Conservation (phyloP, 2,797 vertebrate genomes). For the Avahi laniger region DNA sequence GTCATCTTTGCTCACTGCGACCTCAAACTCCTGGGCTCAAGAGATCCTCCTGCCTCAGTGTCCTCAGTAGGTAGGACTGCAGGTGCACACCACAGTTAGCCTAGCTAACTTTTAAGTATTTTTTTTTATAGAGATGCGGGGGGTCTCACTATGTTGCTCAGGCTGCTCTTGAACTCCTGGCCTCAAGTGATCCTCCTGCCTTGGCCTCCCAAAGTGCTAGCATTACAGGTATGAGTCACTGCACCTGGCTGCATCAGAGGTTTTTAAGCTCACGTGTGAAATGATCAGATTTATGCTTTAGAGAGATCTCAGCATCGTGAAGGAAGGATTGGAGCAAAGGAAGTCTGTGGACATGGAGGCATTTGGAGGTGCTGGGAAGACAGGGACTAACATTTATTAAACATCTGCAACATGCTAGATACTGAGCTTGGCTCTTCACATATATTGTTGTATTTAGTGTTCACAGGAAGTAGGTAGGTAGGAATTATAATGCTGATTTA, state of each 20-base stretch:
- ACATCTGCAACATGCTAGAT: background rate
- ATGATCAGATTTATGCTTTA: background rate
- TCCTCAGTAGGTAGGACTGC: background rate
- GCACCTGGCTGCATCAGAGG: background rate
- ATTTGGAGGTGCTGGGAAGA: background rate
- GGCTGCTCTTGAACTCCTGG: background rate
- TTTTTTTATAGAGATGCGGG: background rate
- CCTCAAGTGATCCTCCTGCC: background rate
- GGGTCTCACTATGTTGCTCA: background rate
- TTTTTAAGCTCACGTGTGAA: background rate
- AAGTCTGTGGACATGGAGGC: background rate
- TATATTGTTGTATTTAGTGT: background rate
- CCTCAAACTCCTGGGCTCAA: background rate
- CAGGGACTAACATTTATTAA: background rate
- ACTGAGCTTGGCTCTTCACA: background rate
- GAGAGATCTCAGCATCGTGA: background rate
- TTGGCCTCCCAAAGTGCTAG: background rate
- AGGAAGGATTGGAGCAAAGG: background rate
- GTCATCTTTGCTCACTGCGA: background rate
- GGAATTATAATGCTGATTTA: background rate
- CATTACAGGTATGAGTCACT: background rate
- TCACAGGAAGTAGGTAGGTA: background rate
- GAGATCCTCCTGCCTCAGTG: background rate
- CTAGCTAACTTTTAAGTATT: background rate
- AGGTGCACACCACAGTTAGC: no score